Conservation (phyloP, 2,888 invertebrate species). For the Dorcus hopei region DNA sequence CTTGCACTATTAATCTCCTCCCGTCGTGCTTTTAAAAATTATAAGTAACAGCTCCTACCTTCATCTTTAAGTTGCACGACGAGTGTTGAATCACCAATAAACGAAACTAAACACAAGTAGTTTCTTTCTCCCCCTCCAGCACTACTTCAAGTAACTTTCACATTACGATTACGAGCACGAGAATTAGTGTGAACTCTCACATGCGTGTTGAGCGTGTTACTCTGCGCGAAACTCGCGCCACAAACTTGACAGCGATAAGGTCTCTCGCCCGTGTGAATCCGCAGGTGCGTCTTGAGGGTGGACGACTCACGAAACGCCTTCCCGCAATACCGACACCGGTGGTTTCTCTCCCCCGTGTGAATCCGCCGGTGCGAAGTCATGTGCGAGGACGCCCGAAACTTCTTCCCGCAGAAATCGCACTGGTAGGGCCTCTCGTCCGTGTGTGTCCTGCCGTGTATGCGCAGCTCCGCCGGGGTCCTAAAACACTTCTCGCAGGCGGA, state of each 20-base stretch:
- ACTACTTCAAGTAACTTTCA: no score
- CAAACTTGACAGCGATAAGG: slow-evolving; percentile 32
- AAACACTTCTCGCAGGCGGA: slow-evolving; percentile 30
- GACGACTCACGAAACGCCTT: slow-evolving; percentile 34
- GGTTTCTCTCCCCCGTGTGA: slow-evolving; percentile 37
- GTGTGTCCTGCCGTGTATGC: slow-evolving; percentile 32
- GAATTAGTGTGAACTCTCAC: background rate
- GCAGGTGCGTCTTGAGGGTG: slow-evolving; percentile 29
- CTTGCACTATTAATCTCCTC: background rate
- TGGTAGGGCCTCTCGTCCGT: slow-evolving; percentile 36
- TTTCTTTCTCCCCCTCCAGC: no score
- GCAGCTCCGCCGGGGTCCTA: slow-evolving; percentile 27
- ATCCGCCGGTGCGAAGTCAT: slow-evolving; percentile 34
- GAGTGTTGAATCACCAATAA: no score
- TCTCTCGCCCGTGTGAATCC: slow-evolving; percentile 34
- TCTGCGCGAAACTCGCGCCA: slow-evolving; percentile 17
- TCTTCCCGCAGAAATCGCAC: slow-evolving; percentile 35
- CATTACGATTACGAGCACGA: no score
- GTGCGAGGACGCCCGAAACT: slow-evolving; percentile 32
- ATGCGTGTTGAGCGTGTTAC: background rate
- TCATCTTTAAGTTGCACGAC: no score
- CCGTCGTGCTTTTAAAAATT: no score
- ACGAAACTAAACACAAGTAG: no score
- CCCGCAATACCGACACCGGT: slow-evolving; percentile 33
- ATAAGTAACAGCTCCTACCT: no score